Conservation (phyloP, 2,888 invertebrate genomes). For the Frankliniella fusca region DNA sequence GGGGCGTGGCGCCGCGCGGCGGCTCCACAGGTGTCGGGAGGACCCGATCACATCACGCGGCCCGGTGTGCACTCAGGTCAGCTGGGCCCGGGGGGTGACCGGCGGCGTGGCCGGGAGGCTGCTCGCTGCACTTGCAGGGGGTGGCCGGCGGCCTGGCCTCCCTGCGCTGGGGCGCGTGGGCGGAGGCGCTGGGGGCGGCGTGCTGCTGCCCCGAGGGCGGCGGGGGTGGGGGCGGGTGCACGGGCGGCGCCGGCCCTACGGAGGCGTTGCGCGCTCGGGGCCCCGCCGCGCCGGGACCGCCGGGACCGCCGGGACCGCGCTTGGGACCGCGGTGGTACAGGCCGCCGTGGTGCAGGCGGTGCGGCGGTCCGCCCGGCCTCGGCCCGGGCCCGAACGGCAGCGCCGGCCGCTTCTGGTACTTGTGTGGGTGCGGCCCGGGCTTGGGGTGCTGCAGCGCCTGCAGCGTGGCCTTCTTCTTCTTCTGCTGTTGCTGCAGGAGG, state of each 20-base stretch:
- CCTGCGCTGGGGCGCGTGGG: background rate
- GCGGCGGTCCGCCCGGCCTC: background rate
- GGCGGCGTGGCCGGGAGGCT: background rate
- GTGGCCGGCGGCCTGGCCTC: background rate
- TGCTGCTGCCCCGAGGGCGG: background rate
- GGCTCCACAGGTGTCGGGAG: background rate
- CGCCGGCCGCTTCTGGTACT: slow-evolving; percentile 4
- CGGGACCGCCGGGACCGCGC: background rate
- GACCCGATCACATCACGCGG: background rate
- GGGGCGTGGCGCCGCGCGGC: background rate
- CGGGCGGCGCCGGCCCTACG: background rate
- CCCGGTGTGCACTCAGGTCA: background rate
- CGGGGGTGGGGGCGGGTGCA: no score
- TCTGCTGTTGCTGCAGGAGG: slow-evolving; percentile 18
- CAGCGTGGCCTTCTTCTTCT: background rate
- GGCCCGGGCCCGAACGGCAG: background rate
- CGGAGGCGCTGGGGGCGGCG: background rate
- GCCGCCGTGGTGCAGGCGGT: background rate
- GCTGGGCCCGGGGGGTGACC: background rate
- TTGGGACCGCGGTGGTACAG: background rate
- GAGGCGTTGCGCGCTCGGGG: background rate
- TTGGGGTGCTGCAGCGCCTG: background rate
- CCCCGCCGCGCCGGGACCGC: background rate
- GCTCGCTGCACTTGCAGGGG: slow-evolving; percentile 21
- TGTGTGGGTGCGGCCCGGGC: background rate